phyloP scores from a whole-genome alignment of 2,888 invertebrate genomes.

The Ctenicera cuprea region DNA sequence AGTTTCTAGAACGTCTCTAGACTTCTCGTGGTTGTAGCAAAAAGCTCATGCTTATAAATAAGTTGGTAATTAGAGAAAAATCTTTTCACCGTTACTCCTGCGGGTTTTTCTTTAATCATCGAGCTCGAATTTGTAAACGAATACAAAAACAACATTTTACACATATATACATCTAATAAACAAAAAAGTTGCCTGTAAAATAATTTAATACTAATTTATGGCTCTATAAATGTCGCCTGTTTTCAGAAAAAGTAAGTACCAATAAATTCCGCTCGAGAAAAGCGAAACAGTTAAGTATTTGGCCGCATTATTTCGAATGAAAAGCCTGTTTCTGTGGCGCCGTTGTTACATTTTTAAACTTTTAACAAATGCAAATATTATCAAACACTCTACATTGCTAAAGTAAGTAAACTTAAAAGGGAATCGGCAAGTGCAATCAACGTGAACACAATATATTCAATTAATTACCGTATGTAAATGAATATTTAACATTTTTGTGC shows the following conservation, averaged over 20 bases:
- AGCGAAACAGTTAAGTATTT: slow-evolving; percentile 25
- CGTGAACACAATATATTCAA: slow-evolving; percentile 2
- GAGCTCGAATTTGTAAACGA: neutral
- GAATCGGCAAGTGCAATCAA: neutral
- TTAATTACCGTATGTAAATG: slow-evolving; percentile 14
- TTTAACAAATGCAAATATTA: neutral
- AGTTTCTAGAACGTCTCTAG: slow-evolving; percentile 11
- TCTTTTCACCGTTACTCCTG: slow-evolving; percentile 2
- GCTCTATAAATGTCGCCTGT: slow-evolving; percentile 14
- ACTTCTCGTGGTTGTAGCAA: neutral
- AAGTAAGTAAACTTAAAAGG: neutral
- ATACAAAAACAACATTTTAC: slow-evolving; percentile 3
- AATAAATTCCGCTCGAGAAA: slow-evolving; percentile 19
- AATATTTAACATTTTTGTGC: slow-evolving; percentile 28
- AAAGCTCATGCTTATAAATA: slow-evolving; percentile 13
- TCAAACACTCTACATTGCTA: neutral
- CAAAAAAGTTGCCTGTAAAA: slow-evolving; percentile 15
- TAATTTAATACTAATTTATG: slow-evolving; percentile 25
- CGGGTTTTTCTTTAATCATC: neutral
- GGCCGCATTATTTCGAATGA: slow-evolving; percentile 19
- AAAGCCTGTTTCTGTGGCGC: neutral
- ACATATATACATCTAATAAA: slow-evolving; percentile 20
- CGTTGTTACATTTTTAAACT: neutral
- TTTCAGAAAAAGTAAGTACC: slow-evolving; percentile 24
- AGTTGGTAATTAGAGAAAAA: slow-evolving; percentile 12